These are phyloP conservation scores for Platalea minor DNA, from an alignment of 2,797 vertebrate species.

Conservation along the genomic window DNA sequence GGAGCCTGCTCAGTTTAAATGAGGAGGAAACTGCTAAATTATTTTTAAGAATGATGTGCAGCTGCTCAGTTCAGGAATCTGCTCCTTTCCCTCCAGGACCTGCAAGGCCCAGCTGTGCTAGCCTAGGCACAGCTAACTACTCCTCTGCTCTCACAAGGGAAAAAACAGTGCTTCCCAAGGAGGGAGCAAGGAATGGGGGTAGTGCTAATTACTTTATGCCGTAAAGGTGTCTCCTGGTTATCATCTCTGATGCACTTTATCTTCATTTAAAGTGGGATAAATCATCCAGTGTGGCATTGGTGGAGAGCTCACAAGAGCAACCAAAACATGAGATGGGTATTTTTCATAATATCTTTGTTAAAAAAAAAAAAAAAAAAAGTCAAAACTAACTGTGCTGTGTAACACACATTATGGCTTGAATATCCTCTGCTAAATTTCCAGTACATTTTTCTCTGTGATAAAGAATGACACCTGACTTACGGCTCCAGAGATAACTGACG, in stretches of 20 bases:
- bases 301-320: neutral
- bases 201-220: neutral
- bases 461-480: neutral
- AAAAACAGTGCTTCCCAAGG: neutral
- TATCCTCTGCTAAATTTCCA: neutral
- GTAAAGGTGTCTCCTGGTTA: neutral
- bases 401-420: neutral
- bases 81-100: neutral
- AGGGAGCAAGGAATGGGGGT: fast-evolving
- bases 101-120: neutral
- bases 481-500: neutral
- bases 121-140: neutral
- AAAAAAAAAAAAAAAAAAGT: neutral
- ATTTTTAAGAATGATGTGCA: neutral
- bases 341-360: neutral
- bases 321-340: neutral
- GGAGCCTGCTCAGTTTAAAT: neutral
- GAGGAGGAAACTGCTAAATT: neutral
- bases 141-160: neutral
- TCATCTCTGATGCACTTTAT: neutral
- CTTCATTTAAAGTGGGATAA: neutral
- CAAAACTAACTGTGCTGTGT: neutral
- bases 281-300: neutral
- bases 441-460: neutral
- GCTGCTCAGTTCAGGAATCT: neutral